Evolutionary conservation across 1,140 invertebrate genomes (phyloP).

Genomic region (Sarcophaga peregrina): DNA sequence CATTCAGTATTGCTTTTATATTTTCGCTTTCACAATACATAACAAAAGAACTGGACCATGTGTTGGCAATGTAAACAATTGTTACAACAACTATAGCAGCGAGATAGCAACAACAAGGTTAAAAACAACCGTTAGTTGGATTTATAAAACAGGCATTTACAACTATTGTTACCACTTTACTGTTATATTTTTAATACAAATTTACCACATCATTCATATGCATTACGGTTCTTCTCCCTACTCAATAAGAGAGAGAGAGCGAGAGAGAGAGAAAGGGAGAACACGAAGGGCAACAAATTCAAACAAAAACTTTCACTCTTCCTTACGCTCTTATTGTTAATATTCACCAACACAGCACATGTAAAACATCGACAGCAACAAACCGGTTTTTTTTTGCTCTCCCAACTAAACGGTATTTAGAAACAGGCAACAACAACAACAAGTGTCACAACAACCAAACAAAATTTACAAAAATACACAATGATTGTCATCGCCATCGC

Average conservation of each 20-base stretch:
- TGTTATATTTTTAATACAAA: too few relatives aligned
- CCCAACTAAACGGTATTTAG: too few relatives aligned
- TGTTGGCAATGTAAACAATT: not conserved
- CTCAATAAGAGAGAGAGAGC: too few relatives aligned
- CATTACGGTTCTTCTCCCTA: too few relatives aligned
- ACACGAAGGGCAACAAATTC: too few relatives aligned
- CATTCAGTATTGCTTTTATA: not conserved
- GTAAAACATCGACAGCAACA: constrained; percentile 15
- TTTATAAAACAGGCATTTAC: not conserved
- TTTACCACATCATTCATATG: too few relatives aligned
- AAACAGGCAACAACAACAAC: too few relatives aligned
- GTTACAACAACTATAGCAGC: not conserved
- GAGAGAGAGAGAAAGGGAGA: too few relatives aligned
- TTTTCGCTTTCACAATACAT: too few relatives aligned
- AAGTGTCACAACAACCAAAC: not conserved
- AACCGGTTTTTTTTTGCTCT: not conserved
- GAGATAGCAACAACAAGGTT: too few relatives aligned
- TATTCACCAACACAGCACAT: not conserved
- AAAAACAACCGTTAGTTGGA: too few relatives aligned
- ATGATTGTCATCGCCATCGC: not conserved
- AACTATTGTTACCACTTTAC: not conserved
- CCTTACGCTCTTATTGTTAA: not conserved
- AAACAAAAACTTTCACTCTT: too few relatives aligned
- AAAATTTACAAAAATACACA: constrained; percentile 23
- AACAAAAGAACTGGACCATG: not conserved